Evolutionary conservation across 1,140 invertebrate genomes (phyloP).

Genomic region (Drosophila nebulosa): DNA sequence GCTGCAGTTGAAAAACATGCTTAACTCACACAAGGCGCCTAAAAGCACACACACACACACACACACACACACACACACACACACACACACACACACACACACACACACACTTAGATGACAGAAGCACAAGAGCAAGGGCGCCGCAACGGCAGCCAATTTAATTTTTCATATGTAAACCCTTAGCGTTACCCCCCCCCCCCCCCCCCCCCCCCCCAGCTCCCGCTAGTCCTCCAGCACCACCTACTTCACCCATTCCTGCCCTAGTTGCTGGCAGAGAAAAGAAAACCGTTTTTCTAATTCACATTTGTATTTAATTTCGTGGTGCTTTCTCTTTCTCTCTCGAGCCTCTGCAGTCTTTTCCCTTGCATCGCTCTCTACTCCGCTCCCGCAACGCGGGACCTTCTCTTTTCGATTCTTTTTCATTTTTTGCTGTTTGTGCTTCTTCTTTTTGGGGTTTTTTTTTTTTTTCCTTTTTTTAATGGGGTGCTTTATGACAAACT

Average conservation of each 20-base stretch:
- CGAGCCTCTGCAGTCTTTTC: too few species aligned
- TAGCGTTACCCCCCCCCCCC: neutral
- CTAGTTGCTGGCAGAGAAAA: neutral
- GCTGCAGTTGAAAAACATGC: conserved; percentile 1
- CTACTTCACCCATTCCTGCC: neutral
- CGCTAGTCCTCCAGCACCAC: neutral
- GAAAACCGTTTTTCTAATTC: conserved; percentile 72
- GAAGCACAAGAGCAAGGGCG: neutral
- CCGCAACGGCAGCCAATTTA: conserved; percentile 50
- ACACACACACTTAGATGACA: neutral
- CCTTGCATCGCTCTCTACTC: neutral
- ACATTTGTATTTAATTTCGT: conserved; percentile 74
- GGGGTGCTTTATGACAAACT: conserved; percentile 80
- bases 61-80: neutral
- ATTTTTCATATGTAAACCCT: conserved; percentile 57
- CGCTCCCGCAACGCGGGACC: neutral
- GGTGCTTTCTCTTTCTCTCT: conserved; percentile 29
- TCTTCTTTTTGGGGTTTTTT: conserved; percentile 14
- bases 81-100: neutral
- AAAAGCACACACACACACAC: conserved; percentile 8
- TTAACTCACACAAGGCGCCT: conserved; percentile 15
- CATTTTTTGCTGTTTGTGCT: conserved; percentile 12
- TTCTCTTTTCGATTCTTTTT: conserved; percentile 1
- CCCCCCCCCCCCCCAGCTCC: neutral
- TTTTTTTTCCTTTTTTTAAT: conserved; percentile 65